These are phyloP conservation scores for Brevimyrus niger DNA, from an alignment of 2,113 vertebrate genomes.

Conservation along the genomic window DNA sequence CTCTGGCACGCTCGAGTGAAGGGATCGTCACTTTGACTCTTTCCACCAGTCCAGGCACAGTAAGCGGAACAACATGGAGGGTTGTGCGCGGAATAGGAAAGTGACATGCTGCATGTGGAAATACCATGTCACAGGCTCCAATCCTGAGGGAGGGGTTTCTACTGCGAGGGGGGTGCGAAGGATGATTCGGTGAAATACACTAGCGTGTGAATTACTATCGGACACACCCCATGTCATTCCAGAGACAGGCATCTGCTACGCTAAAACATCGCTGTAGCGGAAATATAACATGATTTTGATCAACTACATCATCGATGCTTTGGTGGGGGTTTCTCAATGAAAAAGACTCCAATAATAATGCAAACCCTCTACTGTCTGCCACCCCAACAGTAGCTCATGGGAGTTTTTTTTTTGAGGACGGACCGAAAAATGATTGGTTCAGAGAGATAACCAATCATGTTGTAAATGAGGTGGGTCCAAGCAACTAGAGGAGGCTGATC, in stretches of 20 bases:
- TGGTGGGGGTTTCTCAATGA: background rate
- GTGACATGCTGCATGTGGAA: background rate
- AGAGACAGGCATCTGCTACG: background rate
- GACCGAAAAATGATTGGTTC: background rate
- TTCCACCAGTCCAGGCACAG: background rate
- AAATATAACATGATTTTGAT: background rate
- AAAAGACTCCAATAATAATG: background rate
- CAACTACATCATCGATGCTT: background rate
- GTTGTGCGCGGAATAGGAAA: background rate
- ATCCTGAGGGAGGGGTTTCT: background rate
- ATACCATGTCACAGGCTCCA: background rate
- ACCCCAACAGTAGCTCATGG: background rate
- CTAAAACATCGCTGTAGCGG: background rate
- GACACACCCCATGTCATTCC: background rate
- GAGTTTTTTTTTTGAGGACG: background rate
- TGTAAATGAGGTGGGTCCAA: background rate
- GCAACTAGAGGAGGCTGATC: background rate
- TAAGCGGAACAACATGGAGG: background rate
- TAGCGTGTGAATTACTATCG: background rate
- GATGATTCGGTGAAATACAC: background rate
- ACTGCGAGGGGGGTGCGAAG: background rate
- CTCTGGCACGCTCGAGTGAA: background rate
- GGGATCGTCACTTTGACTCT: background rate
- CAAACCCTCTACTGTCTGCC: background rate
- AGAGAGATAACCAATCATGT: background rate